Percentiles rank a stretch among this genome's conserved stretches.
phyloP scores from a whole-genome alignment of 2,113 vertebrate genomes.

The Notechis scutatus region DNA sequence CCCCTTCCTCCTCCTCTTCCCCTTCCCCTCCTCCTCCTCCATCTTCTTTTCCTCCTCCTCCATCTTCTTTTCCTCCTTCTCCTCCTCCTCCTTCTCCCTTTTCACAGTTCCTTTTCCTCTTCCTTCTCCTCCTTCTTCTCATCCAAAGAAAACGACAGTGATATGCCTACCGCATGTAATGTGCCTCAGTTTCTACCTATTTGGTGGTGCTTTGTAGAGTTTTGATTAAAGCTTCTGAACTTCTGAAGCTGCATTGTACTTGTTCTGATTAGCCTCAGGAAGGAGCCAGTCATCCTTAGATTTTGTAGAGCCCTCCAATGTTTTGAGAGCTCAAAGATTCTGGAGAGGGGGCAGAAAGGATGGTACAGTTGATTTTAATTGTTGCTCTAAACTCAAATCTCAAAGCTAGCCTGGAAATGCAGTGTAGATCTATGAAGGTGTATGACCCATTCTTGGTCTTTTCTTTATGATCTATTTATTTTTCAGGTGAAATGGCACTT shows the following conservation, averaged over 20 bases:
- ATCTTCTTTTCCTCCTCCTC: no score
- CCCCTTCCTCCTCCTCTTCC: neutral
- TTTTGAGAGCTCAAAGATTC: neutral
- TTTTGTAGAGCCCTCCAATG: neutral
- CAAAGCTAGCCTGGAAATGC: neutral
- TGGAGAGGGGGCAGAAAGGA: neutral
- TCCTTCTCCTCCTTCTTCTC: neutral
- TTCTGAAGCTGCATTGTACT: neutral
- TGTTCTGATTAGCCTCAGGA: neutral
- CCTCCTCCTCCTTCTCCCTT: no score
- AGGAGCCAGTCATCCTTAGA: neutral
- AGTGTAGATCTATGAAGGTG: neutral
- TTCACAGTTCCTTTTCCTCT: no score
- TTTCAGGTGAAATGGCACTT: neutral
- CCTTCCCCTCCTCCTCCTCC: no score
- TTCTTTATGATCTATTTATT: neutral
- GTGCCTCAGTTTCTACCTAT: neutral
- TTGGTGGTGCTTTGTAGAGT: neutral
- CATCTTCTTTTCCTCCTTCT: no score
- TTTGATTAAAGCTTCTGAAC: no score
- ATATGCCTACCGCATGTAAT: neutral
- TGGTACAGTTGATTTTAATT: neutral
- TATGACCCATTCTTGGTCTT: neutral
- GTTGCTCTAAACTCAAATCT: neutral
- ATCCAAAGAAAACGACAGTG: neutral